phyloP scores from a whole-genome alignment of 2,797 vertebrate genomes.

The Sarcophilus harrisii region DNA sequence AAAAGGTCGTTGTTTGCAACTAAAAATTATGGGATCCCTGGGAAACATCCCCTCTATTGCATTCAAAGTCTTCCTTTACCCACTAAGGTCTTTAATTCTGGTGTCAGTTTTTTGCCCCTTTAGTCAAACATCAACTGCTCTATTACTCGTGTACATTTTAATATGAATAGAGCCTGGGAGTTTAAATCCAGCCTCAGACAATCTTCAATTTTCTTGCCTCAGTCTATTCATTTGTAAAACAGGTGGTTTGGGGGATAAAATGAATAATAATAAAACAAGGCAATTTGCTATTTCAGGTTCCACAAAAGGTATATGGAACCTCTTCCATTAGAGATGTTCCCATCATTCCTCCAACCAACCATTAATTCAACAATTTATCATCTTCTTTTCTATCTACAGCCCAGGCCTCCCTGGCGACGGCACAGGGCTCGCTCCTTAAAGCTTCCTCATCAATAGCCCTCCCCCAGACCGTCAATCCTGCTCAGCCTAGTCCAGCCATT shows the following conservation, averaged over 20 bases:
- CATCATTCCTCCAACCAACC: too few species aligned
- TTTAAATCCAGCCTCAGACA: background rate
- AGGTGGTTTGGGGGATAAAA: too few species aligned
- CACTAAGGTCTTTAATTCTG: background rate
- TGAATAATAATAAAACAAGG: background rate
- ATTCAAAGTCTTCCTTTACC: background rate
- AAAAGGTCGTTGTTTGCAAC: background rate
- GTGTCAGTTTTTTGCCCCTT: background rate
- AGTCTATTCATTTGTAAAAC: background rate
- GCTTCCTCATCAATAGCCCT: background rate
- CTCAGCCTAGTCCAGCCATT: background rate
- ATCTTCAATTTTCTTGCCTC: background rate
- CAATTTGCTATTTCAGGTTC: background rate
- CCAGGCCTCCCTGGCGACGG: too few species aligned
- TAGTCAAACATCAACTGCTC: background rate
- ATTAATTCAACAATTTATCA: background rate
- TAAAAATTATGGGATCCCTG: background rate
- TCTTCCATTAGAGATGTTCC: background rate
- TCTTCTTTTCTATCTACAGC: background rate
- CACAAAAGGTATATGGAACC: background rate
- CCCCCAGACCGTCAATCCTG: background rate
- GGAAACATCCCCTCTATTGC: background rate
- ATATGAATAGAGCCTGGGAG: background rate
- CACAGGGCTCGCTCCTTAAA: background rate
- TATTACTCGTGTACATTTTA: background rate